phyloP scores from a whole-genome alignment of 2,888 invertebrate genomes.

The Isoperla grammatica region DNA sequence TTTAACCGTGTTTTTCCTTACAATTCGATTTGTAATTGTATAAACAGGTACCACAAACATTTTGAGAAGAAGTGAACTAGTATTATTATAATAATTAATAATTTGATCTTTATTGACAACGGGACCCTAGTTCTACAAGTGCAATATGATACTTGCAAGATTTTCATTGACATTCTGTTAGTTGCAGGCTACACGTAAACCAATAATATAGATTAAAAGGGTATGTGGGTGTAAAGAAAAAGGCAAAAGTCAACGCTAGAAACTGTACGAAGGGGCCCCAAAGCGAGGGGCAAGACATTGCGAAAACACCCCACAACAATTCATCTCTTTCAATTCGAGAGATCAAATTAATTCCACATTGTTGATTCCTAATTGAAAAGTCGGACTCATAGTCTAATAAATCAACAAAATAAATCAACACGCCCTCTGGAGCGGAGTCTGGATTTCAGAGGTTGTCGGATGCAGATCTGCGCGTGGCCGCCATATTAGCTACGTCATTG shows the following conservation, averaged over 20 bases:
- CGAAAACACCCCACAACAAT: conserved; percentile 4
- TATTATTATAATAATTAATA: too few relatives aligned
- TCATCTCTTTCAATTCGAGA: conserved; percentile 21
- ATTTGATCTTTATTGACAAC: too few relatives aligned
- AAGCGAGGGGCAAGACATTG: conserved; percentile 22
- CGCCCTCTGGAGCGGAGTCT: not conserved
- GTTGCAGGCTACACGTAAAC: too few relatives aligned
- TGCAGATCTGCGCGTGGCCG: not conserved
- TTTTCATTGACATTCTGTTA: too few relatives aligned
- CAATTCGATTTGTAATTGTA: too few relatives aligned
- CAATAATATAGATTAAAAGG: too few relatives aligned
- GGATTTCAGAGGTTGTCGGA: not conserved
- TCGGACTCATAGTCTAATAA: conserved; percentile 20
- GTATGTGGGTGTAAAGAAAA: conserved; percentile 20
- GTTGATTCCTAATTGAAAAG: conserved; percentile 49
- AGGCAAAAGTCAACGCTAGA: conserved; percentile 28
- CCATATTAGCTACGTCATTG: not conserved
- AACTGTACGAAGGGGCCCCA: conserved; percentile 15
- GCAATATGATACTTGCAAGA: too few relatives aligned
- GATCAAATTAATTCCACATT: conserved; percentile 46
- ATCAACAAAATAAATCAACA: conserved; percentile 16
- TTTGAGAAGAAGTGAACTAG: too few relatives aligned
- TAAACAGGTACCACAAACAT: too few relatives aligned
- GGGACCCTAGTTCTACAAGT: too few relatives aligned
- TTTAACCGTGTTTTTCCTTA: too few relatives aligned